Conservation (phyloP, 2,888 invertebrate species). For the Xestia sexstrigata region DNA sequence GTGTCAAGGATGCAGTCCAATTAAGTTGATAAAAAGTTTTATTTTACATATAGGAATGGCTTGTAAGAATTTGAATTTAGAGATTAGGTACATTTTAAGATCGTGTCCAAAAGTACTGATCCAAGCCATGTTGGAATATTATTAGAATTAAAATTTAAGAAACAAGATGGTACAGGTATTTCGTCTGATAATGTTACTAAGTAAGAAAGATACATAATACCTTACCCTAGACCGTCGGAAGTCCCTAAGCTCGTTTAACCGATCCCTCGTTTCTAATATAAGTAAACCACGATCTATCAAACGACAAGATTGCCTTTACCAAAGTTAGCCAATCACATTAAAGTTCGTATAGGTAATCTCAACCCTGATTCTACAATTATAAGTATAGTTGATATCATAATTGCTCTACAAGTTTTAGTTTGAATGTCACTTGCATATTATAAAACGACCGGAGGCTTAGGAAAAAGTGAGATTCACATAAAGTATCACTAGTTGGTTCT, state of each 20-base stretch:
- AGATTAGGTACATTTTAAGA: neutral
- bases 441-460: neutral
- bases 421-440: neutral
- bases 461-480: neutral
- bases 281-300: conserved; percentile 1
- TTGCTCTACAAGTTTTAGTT: neutral
- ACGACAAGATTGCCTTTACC: neutral
- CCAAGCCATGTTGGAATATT: neutral
- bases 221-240: neutral
- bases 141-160: neutral
- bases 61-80: neutral
- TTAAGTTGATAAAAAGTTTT: neutral
- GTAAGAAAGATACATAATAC: neutral
- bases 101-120: neutral
- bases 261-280: neutral
- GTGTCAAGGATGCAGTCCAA: neutral
- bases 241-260: conserved; percentile 24
- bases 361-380: neutral
- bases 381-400: neutral
- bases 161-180: neutral
- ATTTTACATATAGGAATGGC: neutral
- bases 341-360: neutral
- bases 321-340: conserved; percentile 22
- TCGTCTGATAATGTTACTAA: neutral
- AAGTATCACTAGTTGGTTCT: neutral